These are phyloP conservation scores for Arctopsyche grandis DNA, from an alignment of 1,140 invertebrate genomes.

Conservation along the genomic window DNA sequence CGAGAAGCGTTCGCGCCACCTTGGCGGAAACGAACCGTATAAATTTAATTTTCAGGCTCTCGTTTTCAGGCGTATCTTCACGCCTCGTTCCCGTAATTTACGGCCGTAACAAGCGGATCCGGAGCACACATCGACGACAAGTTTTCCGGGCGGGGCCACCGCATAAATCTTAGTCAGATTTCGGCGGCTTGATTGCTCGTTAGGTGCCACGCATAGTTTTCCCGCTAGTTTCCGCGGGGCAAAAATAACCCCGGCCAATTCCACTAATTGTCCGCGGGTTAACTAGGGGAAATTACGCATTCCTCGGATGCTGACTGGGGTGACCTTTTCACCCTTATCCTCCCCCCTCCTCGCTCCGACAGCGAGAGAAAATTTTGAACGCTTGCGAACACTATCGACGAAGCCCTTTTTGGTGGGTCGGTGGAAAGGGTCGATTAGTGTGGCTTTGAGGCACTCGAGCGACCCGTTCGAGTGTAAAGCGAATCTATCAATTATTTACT, in stretches of 20 bases:
- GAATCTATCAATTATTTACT: constrained; percentile 23
- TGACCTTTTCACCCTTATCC: not conserved
- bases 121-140: not conserved
- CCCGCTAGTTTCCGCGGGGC: not conserved
- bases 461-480: constrained; percentile 10
- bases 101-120: constrained; percentile 15
- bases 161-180: constrained; percentile 26
- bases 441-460: not conserved
- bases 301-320: not conserved
- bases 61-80: constrained; percentile 23
- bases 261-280: constrained; percentile 11
- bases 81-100: constrained; percentile 22
- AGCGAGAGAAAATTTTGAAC: too few relatives aligned
- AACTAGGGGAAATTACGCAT: constrained; percentile 1
- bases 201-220: constrained; percentile 11
- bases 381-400: not conserved
- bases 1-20: not conserved
- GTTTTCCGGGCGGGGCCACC: constrained; percentile 7
- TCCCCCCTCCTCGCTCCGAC: not conserved
- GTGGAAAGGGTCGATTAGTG: not conserved
- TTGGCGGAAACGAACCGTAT: constrained; percentile 18
- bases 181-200: constrained; percentile 23
- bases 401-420: not conserved
- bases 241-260: constrained; percentile 27
- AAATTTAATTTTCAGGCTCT: constrained; percentile 18